phyloP scores from a whole-genome alignment of 2,888 invertebrate species.

The Steinernema carpocapsae region DNA sequence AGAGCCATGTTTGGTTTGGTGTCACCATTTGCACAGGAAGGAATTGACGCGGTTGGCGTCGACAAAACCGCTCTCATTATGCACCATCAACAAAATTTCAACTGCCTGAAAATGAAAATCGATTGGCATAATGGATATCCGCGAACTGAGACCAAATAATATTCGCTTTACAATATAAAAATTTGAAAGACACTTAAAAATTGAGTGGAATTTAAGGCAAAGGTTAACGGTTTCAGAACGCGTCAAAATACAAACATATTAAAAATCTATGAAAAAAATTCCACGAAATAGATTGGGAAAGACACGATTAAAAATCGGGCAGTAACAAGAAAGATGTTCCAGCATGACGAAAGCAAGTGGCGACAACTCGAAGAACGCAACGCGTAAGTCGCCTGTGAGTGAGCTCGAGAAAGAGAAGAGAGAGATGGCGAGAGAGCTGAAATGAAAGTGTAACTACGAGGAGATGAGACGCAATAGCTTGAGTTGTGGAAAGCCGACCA shows the following conservation, averaged over 20 bases:
- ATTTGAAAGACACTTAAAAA: no score
- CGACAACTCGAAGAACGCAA: constrained; percentile 30
- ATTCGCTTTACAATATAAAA: no score
- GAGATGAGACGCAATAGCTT: constrained; percentile 33
- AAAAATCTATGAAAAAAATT: no score
- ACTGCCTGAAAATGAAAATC: neutral
- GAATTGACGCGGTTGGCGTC: constrained; percentile 27
- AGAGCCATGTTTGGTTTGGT: constrained; percentile 10
- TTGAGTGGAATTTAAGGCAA: no score
- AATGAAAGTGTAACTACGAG: constrained; percentile 35
- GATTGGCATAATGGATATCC: no score
- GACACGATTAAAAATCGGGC: neutral
- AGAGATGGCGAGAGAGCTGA: constrained; percentile 31
- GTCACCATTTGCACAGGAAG: constrained; percentile 27
- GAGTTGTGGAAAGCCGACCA: constrained; percentile 27
- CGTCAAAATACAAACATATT: no score
- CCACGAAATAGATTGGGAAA: neutral
- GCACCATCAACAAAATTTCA: constrained; percentile 21
- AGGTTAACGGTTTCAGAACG: no score
- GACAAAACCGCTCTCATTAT: constrained; percentile 29
- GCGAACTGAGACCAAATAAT: no score
- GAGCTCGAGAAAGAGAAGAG: constrained; percentile 32
- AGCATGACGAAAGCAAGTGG: neutral
- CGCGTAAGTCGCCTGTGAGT: constrained; percentile 13
- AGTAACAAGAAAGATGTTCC: constrained; percentile 18